phyloP scores from a whole-genome alignment of 2,888 invertebrate genomes.

The Thereva nobilitata region DNA sequence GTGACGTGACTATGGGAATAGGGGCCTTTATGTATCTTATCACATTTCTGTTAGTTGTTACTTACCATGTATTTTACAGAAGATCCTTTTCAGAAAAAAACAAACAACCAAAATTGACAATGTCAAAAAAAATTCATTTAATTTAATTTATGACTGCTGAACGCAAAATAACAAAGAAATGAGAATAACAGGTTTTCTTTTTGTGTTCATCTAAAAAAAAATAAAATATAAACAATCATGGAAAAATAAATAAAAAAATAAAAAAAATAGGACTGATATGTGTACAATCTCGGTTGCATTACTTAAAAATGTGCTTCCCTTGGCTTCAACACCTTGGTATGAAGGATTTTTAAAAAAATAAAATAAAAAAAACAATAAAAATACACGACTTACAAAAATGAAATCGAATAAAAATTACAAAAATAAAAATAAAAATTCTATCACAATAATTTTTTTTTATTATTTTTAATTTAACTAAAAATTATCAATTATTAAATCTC shows the following conservation, averaged over 20 bases:
- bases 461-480: slow-evolving; percentile 14
- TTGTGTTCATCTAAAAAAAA: slow-evolving; percentile 1
- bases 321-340: no score
- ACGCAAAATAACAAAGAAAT: slow-evolving; percentile 26
- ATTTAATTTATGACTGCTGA: slow-evolving; percentile 20
- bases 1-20: no score
- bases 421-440: no score
- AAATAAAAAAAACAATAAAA: no score
- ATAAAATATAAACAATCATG: not conserved
- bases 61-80: no score
- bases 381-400: no score
- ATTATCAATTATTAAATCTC: slow-evolving; percentile 19
- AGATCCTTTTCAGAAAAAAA: not conserved
- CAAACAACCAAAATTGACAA: slow-evolving; percentile 8
- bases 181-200: slow-evolving; percentile 13
- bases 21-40: not conserved
- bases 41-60: not conserved
- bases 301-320: not conserved
- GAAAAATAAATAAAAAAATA: slow-evolving; percentile 25
- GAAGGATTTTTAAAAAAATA: no score
- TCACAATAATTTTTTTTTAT: not conserved
- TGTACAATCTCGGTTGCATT: slow-evolving; percentile 28
- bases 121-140: slow-evolving; percentile 18
- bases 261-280: slow-evolving; percentile 24
- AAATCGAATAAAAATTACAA: no score